Evolutionary conservation across 53 echinoderm and acorn worm species (phyloP).

Genomic region (Temnopleurus reevesii): DNA sequence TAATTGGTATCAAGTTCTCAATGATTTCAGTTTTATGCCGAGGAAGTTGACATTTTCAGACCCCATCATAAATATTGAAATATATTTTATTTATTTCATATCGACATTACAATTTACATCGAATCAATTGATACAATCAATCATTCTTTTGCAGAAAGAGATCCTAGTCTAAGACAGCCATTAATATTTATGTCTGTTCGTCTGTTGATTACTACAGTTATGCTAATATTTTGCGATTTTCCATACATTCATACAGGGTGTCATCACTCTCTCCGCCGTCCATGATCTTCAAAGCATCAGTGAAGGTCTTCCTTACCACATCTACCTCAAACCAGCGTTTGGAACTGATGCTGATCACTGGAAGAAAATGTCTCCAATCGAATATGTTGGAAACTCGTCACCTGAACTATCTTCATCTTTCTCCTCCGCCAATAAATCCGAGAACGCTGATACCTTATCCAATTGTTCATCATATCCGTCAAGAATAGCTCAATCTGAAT

Average conservation of each 20-base stretch:
- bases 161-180: too few relatives aligned
- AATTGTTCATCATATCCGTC: background rate
- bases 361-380: slow-evolving; percentile 24
- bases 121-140: too few relatives aligned
- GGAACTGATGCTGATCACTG: slow-evolving; percentile 34
- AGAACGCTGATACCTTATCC: too few relatives aligned
- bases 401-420: background rate
- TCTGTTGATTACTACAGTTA: too few relatives aligned
- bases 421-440: background rate
- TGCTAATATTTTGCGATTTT: background rate
- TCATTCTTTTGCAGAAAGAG: too few relatives aligned
- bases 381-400: background rate
- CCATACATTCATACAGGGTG: slow-evolving; percentile 34
- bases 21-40: too few relatives aligned
- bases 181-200: too few relatives aligned
- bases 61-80: too few relatives aligned
- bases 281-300: slow-evolving; percentile 7
- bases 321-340: slow-evolving; percentile 53
- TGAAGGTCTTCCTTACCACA: background rate
- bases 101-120: too few relatives aligned
- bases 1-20: too few relatives aligned
- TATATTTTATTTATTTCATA: too few relatives aligned
- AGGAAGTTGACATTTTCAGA: too few relatives aligned
- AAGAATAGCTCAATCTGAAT: background rate
- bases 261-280: slow-evolving; percentile 49